Conservation (phyloP, 2,888 invertebrate species). For the Leptinotarsa juncta region DNA sequence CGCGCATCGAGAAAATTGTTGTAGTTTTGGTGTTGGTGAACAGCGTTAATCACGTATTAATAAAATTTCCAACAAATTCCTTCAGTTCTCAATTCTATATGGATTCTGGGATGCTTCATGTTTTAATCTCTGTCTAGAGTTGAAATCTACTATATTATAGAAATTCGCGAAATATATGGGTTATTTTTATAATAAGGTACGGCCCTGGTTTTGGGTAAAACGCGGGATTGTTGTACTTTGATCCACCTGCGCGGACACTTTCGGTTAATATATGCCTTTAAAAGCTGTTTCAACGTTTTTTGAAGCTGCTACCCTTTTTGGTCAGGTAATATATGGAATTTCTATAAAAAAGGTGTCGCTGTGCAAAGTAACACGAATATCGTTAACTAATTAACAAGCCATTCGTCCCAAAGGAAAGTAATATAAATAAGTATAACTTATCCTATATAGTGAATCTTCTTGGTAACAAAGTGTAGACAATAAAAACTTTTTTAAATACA, state of each 20-base stretch:
- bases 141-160: too few species aligned
- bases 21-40: too few species aligned
- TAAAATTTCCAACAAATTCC: too few species aligned
- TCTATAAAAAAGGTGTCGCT: background rate
- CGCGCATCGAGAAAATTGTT: too few species aligned
- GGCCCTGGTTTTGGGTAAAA: constrained; percentile 33
- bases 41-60: too few species aligned
- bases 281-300: constrained; percentile 42
- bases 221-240: constrained; percentile 37
- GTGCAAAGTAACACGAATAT: background rate
- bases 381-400: background rate
- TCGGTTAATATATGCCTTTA: constrained; percentile 44
- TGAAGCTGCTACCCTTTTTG: constrained; percentile 27
- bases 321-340: constrained; percentile 29
- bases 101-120: too few species aligned
- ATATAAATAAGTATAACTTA: background rate
- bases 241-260: constrained; percentile 51
- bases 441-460: background rate
- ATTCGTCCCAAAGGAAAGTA: too few species aligned
- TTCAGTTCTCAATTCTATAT: too few species aligned
- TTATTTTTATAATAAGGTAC: constrained; percentile 11
- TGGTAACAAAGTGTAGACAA: too few species aligned
- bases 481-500: too few species aligned
- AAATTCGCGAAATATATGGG: too few species aligned
- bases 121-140: too few species aligned